These are phyloP conservation scores for Choristoneura rosaceana DNA, from an alignment of 2,888 invertebrate genomes.

Conservation along the genomic window DNA sequence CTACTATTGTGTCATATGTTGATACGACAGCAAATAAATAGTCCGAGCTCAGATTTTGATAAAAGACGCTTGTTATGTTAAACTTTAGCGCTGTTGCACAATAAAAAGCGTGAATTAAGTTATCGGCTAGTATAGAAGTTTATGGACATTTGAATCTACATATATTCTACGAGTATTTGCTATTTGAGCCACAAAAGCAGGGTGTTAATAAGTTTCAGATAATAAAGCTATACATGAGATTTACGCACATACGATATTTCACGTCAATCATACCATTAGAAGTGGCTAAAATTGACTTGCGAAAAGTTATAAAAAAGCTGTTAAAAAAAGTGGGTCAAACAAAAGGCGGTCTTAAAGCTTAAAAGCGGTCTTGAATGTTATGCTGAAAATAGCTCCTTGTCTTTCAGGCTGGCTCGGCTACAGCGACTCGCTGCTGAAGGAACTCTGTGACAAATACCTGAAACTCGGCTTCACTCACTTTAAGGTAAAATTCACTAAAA, in stretches of 20 bases:
- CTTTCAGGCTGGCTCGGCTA: conserved; percentile 94
- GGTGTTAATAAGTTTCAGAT: too few relatives aligned
- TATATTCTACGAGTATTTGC: too few relatives aligned
- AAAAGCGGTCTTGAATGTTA: background rate
- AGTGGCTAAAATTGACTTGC: too few relatives aligned
- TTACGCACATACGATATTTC: too few relatives aligned
- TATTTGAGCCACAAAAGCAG: too few relatives aligned
- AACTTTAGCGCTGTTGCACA: background rate
- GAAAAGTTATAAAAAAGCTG: too few relatives aligned
- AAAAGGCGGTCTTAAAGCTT: too few relatives aligned
- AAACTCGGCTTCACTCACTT: conserved; percentile 92
- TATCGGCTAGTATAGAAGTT: background rate
- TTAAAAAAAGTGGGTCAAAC: too few relatives aligned
- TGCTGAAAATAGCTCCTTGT: background rate
- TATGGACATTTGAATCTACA: too few relatives aligned
- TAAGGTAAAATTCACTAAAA: conserved; percentile 74
- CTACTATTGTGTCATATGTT: background rate
- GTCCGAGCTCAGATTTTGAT: background rate
- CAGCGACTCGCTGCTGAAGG: conserved; percentile 89
- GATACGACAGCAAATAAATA: background rate
- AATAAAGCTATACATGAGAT: too few relatives aligned
- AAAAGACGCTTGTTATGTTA: background rate
- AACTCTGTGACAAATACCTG: conserved; percentile 90
- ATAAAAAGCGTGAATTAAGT: background rate
- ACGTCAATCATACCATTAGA: too few relatives aligned